A percentile compares a stretch with the other conserved stretches of the same genome.
phyloP scores from a whole-genome alignment of 1,140 invertebrate genomes.

The Pissodes strobi region DNA sequence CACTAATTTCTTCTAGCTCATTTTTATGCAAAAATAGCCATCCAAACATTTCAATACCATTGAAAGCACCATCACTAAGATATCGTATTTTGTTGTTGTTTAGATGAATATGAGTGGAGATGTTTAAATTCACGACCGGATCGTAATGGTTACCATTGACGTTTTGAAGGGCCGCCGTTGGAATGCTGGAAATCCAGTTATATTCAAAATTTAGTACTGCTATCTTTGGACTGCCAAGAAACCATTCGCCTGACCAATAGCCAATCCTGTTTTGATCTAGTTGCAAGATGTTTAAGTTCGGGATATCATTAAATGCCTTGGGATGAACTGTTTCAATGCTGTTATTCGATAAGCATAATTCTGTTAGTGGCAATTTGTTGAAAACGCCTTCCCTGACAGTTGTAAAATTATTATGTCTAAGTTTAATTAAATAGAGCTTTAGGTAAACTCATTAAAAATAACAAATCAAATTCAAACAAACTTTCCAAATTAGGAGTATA shows the following conservation, averaged over 20 bases:
- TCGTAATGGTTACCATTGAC: slow-evolving; percentile 45
- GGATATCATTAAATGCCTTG: slow-evolving; percentile 48
- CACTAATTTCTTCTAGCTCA: slow-evolving; percentile 42
- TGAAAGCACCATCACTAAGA: slow-evolving; percentile 46
- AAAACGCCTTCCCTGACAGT: slow-evolving; percentile 42
- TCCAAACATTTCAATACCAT: slow-evolving; percentile 43
- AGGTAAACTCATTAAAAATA: no score
- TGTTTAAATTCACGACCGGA: slow-evolving; percentile 34
- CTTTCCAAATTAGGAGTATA: no score
- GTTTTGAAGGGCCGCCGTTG: slow-evolving; percentile 43
- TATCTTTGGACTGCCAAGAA: slow-evolving; percentile 45
- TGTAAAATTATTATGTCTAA: slow-evolving; percentile 9
- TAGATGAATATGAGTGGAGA: slow-evolving; percentile 46
- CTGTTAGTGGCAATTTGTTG: slow-evolving; percentile 43
- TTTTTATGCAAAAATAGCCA: slow-evolving; percentile 51
- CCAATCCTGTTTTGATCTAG: slow-evolving; percentile 49
- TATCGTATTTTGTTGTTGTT: slow-evolving; percentile 47
- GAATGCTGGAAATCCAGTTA: slow-evolving; percentile 45
- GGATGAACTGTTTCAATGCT: slow-evolving; percentile 47
- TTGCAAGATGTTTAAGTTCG: slow-evolving; percentile 44
- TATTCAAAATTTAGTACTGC: slow-evolving; percentile 46
- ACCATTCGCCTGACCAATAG: slow-evolving; percentile 47
- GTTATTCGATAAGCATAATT: slow-evolving; percentile 47
- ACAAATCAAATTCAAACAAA: no score
- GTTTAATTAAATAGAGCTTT: slow-evolving; percentile 43